Evolutionary conservation across 2,113 vertebrate genomes (phyloP).

Genomic region (Salvelinus alpinus): DNA sequence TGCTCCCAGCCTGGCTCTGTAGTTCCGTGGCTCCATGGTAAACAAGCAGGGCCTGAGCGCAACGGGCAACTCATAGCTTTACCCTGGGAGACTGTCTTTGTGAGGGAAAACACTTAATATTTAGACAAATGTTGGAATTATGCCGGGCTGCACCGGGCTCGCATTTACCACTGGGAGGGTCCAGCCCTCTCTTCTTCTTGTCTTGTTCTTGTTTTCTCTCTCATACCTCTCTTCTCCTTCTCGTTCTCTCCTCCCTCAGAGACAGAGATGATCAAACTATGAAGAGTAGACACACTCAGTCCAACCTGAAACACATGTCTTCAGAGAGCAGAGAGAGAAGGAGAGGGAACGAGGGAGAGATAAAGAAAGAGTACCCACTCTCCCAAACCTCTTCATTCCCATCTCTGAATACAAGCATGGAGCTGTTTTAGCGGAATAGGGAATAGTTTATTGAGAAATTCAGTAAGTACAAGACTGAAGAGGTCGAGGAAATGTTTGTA

Average conservation of each 20-base stretch:
- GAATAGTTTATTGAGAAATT: constrained; percentile 59
- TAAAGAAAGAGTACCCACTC: constrained; percentile 33
- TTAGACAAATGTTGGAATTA: constrained; percentile 62
- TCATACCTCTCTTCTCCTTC: not conserved
- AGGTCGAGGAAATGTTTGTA: constrained; percentile 32
- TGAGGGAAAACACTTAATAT: constrained; percentile 56
- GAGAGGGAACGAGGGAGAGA: not conserved
- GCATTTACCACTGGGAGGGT: constrained; percentile 54
- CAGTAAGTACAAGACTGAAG: constrained; percentile 49
- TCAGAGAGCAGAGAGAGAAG: constrained; percentile 34
- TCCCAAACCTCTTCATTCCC: constrained; percentile 55
- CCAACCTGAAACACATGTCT: constrained; percentile 50
- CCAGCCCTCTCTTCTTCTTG: constrained; percentile 24
- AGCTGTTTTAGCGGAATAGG: constrained; percentile 55
- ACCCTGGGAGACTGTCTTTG: constrained; percentile 60
- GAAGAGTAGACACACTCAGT: constrained; percentile 66
- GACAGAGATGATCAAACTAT: constrained; percentile 62
- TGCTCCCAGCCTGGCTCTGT: no score
- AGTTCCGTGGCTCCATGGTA: constrained; percentile 34
- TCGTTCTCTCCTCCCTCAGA: constrained; percentile 48
- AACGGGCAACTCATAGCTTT: constrained; percentile 34
- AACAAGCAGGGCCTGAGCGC: constrained; percentile 42
- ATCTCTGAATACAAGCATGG: constrained; percentile 54
- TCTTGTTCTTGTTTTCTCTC: constrained; percentile 16
- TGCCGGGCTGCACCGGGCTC: constrained; percentile 34